Evolutionary conservation across 2,888 invertebrate species (phyloP), one percentile per base, ranked within the genome.

Genomic region (Ophion costatus): DNA sequence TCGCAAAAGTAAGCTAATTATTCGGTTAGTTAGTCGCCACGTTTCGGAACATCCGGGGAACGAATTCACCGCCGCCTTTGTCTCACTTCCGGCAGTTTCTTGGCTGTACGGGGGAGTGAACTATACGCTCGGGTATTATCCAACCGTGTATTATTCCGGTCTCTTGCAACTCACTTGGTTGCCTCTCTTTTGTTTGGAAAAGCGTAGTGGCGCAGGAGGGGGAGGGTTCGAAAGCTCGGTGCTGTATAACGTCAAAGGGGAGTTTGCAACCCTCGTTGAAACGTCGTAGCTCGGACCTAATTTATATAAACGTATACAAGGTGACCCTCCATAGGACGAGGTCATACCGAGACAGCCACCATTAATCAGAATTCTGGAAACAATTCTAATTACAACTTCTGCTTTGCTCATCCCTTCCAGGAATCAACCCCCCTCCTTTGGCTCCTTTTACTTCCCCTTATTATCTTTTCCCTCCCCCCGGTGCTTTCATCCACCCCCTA

Each of bases 361-460:
- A 83, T 85, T 85, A 85, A 87, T 87, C 82, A 85, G 83, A 86
- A 83, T 85, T 83, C 80, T 81, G 81, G 84, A 85, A 87, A 87
- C 85, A 87, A 87, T 87, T 87, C 83, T 85, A 87, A 87, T 87
- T 87, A 87, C 85, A 83, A 85, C 81, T 83, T 83, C 80, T 77
- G 79, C 80, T 83, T 79, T 67, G 29, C 22, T 45, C 51, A 61
- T n/a, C 45, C 20, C 64, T 51, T 38, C 20, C 38, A 45, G 57
- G 6, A 57, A 51, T 61, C 17, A 14, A 63, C 11, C 45, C 38
- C 67, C 20, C 9, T 57, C 22, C 64, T 51, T 51, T 57, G 29
- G 71, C 56, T 29, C 17, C 59, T 20, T 45, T 57, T n/a, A 33
- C 29, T 24, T 45, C 24, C 61, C 22, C 14, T 45, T 1, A 6